A percentile compares a stretch with the other conserved stretches of the same genome.
phyloP scores from a whole-genome alignment of 2,888 invertebrate species.

The Hypena proboscidalis region DNA sequence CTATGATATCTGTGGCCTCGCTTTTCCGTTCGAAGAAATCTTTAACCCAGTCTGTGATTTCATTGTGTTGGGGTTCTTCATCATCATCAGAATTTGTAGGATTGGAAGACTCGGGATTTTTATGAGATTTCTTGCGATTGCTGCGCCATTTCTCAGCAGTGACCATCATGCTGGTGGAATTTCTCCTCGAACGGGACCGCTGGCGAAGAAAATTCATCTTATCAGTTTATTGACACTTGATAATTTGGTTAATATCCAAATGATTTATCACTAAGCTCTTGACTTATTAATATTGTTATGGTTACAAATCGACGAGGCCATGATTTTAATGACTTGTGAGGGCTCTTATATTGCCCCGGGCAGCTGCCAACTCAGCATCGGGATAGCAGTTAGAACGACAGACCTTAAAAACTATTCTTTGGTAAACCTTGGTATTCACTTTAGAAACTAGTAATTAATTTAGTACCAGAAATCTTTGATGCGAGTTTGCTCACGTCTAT shows the following conservation, averaged over 20 bases:
- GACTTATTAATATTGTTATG: constrained; percentile 45
- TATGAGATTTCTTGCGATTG: constrained; percentile 54
- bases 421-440: no score
- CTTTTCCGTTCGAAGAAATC: constrained; percentile 67
- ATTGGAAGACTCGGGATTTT: constrained; percentile 47
- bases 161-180: constrained; percentile 58
- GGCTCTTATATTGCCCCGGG: no score
- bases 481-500: no score
- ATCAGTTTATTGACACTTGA: constrained; percentile 20
- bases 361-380: no score
- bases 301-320: constrained; percentile 58
- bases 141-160: constrained; percentile 69
- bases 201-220: constrained; percentile 73
- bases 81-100: constrained; percentile 62
- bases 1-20: constrained; percentile 54
- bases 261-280: constrained; percentile 50
- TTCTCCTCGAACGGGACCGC: constrained; percentile 56
- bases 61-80: constrained; percentile 57
- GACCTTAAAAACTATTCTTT: no score
- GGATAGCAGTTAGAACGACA: no score
- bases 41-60: constrained; percentile 69
- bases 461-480: no score
- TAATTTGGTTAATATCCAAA: no score
- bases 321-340: constrained; percentile 17
- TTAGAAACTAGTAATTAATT: no score